Evolutionary conservation across 2,797 vertebrate genomes (phyloP), one percentile per base, ranked within the genome.

Genomic region (Ctenochaetus hawaiiensis): DNA sequence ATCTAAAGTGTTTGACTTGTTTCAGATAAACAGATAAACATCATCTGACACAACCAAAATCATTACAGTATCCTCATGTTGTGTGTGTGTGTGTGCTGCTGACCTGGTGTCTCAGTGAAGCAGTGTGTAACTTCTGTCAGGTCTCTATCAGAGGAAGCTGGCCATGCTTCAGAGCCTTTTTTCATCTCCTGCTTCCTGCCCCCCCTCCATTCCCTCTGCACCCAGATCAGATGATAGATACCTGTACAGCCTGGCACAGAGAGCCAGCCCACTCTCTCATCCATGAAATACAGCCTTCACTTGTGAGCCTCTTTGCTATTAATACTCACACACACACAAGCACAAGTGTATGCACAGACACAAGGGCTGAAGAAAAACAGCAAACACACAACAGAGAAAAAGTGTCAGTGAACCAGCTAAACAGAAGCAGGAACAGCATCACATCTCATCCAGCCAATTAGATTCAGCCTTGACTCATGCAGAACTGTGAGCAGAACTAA

Each of bases 141-240:
- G 72, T 69, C 83, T 89, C 71, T 76, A 87, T 91, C 81, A 87
- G 75, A 91, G 91, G 92, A 93, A 91, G 83, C 73, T 87, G 87
- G 86, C 85, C 74, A 75, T 59, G 77, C 81, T 89, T 92, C 86
- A 88, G 67, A 84, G 78, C 77, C 64, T 69, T 86, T 85, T 85
- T 90, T 90, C 72, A 90, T 91, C 90, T 92, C 83, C 88, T 88
- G 78, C 84, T 83, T 87, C 81, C 86, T 81, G 51, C 61, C 66
- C 75, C 30, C 65, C 47, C 39, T 67, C 53, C 59, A 61, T 52
- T 69, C 77, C 54, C 59, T 67, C 57, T 82, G 72, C 61, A 67
- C 67, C 80, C 75, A 82, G 80, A 93, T 87, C 80, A 77, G 82
- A 79, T 89, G 87, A 93, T 85, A 88, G 72, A 82, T 74, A 80